Evolutionary conservation across 2,888 invertebrate species (phyloP).

Genomic region (Prosopocoilus inquinatus): DNA sequence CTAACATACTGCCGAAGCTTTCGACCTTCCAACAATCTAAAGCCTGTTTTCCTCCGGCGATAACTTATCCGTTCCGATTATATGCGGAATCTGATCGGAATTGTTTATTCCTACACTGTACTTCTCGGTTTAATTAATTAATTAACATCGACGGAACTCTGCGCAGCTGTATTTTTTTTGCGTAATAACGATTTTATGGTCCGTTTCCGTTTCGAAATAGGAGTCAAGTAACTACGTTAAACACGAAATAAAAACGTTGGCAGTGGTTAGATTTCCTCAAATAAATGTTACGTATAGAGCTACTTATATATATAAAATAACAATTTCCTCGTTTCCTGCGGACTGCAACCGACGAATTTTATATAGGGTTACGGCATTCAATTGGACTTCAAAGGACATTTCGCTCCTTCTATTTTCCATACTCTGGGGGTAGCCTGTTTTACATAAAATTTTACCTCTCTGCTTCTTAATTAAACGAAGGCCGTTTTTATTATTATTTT

Average conservation of each 20-base stretch:
- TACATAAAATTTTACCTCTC: background rate
- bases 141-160: no score
- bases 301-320: conserved; percentile 7
- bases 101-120: no score
- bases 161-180: no score
- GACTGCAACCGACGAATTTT: background rate
- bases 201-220: background rate
- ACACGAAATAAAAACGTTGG: background rate
- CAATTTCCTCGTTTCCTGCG: conserved; percentile 3
- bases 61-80: conserved; percentile 14
- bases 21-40: conserved; percentile 23
- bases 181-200: background rate
- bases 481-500: no score
- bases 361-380: background rate
- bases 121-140: no score
- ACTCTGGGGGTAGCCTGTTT: background rate
- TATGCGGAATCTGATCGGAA: background rate
- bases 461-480: no score
- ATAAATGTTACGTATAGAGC: conserved; percentile 1
- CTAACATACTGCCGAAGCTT: conserved; percentile 30
- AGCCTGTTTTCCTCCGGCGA: conserved; percentile 17
- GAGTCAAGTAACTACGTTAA: background rate
- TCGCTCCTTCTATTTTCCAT: background rate
- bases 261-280: conserved; percentile 1
- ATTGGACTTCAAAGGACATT: background rate